phyloP scores from a whole-genome alignment of 2,888 invertebrate genomes.

The Trisateles emortualis region DNA sequence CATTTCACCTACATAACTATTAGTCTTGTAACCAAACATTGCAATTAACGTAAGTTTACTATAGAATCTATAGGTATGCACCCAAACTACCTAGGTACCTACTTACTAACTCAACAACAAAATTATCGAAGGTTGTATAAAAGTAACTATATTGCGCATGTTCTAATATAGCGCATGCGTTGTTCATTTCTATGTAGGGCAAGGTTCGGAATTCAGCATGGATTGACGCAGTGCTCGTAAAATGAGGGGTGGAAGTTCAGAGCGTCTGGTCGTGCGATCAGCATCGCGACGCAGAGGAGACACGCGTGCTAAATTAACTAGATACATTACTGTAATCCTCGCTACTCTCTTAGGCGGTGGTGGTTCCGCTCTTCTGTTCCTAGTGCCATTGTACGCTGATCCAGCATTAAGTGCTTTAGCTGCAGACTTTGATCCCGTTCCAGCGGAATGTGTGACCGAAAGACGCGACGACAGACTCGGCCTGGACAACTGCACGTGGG shows the following conservation, averaged over 20 bases:
- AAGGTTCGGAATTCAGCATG: constrained; percentile 69
- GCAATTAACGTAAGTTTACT: no score
- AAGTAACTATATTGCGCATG: constrained; percentile 73
- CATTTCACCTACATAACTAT: no score
- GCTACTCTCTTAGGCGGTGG: constrained; percentile 80
- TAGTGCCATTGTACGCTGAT: constrained; percentile 83
- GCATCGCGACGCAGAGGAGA: constrained; percentile 73
- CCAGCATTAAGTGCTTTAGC: constrained; percentile 88
- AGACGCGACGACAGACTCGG: constrained; percentile 90
- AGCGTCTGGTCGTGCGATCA: constrained; percentile 78
- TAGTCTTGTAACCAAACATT: no score
- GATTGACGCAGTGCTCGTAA: constrained; percentile 78
- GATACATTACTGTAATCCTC: constrained; percentile 78
- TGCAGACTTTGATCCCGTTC: constrained; percentile 91
- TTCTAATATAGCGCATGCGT: constrained; percentile 57
- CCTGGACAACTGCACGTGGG: constrained; percentile 93
- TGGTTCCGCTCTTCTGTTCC: constrained; percentile 79
- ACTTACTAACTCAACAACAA: background rate
- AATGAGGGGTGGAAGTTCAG: constrained; percentile 83
- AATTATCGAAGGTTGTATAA: no score
- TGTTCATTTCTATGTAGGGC: constrained; percentile 41
- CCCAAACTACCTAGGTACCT: background rate
- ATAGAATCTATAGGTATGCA: no score
- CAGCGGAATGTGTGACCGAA: constrained; percentile 91
- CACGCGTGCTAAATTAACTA: constrained; percentile 75